Conservation (phyloP, 2,888 invertebrate genomes). For the Heliothis peltigera region DNA sequence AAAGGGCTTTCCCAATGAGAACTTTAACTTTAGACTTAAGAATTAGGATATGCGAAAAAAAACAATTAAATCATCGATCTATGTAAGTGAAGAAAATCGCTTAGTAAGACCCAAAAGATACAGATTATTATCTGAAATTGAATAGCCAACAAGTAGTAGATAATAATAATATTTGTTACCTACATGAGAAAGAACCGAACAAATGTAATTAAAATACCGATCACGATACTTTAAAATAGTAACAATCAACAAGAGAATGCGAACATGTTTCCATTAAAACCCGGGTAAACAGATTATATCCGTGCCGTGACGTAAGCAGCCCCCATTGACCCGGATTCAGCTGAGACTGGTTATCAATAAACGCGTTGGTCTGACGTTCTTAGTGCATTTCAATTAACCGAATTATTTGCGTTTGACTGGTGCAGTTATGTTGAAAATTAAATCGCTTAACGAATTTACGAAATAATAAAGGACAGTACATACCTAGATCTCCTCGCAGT, state of each 20-base stretch:
- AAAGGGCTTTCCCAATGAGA: no score
- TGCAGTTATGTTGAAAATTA: constrained; percentile 23
- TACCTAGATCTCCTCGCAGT: no score
- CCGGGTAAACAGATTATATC: constrained; percentile 40
- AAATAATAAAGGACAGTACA: no score
- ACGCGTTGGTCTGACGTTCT: constrained; percentile 42
- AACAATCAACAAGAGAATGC: not conserved
- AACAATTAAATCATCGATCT: no score
- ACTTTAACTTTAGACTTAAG: no score
- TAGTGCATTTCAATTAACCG: constrained; percentile 57
- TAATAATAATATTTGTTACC: not conserved
- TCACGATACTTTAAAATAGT: not conserved
- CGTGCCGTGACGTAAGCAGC: constrained; percentile 41
- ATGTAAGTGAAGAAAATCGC: no score
- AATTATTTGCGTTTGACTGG: constrained; percentile 50
- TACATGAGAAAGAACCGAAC: not conserved
- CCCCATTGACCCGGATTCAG: constrained; percentile 54
- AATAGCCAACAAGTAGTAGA: not conserved
- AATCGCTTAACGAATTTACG: no score
- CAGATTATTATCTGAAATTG: no score
- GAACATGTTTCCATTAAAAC: constrained; percentile 29
- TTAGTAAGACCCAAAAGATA: no score
- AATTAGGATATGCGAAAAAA: no score
- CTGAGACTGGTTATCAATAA: constrained; percentile 52
- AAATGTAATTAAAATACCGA: constrained; percentile 9